Percentiles rank a stretch among this genome's conserved stretches.
These are phyloP conservation scores for Rhagologus leucostigma DNA, from an alignment of 2,113 vertebrate species.

Conservation along the genomic window DNA sequence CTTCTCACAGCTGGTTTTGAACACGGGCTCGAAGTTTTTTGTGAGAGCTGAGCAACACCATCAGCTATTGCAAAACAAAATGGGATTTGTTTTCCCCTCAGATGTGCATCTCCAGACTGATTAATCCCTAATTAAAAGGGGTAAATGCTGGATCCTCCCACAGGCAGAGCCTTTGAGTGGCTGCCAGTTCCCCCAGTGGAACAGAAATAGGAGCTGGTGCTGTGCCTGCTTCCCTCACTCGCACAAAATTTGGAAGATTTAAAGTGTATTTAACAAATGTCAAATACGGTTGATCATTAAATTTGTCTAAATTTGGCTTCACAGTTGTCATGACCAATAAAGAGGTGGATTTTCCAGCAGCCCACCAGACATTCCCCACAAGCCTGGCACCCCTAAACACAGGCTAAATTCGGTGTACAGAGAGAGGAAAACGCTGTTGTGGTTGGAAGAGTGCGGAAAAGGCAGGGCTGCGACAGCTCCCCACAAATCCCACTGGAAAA, in stretches of 20 bases:
- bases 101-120: background rate
- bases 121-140: background rate
- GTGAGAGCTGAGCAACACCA: background rate
- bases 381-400: background rate
- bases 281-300: background rate
- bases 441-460: background rate
- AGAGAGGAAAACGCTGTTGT: background rate
- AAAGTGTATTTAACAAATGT: background rate
- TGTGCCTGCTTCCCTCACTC: background rate
- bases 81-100: background rate
- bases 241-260: background rate
- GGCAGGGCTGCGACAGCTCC: background rate
- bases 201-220: background rate
- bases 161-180: background rate
- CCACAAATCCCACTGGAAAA: background rate
- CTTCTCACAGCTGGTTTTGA: background rate
- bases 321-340: background rate
- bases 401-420: background rate
- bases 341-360: background rate
- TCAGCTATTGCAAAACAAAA: background rate
- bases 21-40: background rate
- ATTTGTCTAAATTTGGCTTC: background rate
- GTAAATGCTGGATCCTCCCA: background rate
- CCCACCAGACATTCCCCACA: background rate
- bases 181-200: background rate